Evolutionary conservation across 2,113 vertebrate genomes (phyloP).

Genomic region (Serilophus lunatus): DNA sequence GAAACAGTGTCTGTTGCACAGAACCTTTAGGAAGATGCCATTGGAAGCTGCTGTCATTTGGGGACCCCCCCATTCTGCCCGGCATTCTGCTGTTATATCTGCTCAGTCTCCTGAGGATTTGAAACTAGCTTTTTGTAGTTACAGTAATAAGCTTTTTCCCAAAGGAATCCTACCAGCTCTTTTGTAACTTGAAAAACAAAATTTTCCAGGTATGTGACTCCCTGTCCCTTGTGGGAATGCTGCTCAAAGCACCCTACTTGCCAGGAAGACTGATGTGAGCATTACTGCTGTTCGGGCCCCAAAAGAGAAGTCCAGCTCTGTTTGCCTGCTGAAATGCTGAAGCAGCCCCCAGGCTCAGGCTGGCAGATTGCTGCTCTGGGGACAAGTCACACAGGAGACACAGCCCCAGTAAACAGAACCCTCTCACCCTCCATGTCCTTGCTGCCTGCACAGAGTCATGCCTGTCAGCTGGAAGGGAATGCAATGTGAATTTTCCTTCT

Average conservation of each 20-base stretch:
- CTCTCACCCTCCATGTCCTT: neutral
- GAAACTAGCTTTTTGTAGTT: neutral
- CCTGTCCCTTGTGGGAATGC: neutral
- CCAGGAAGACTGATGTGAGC: neutral
- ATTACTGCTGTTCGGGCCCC: neutral
- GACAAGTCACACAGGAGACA: neutral
- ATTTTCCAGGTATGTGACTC: neutral
- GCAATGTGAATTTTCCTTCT: neutral
- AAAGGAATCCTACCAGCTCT: neutral
- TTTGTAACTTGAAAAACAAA: neutral
- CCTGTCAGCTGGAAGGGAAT: neutral
- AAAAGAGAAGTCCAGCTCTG: neutral
- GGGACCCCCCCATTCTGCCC: neutral
- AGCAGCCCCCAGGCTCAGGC: neutral
- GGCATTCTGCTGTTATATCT: neutral
- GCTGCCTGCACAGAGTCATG: neutral
- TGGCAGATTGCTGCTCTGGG: neutral
- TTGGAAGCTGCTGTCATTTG: neutral
- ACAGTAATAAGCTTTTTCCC: neutral
- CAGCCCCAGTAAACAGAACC: rapidly evolving
- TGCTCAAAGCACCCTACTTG: neutral
- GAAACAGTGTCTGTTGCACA: neutral
- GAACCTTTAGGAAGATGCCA: rapidly evolving
- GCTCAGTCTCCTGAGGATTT: neutral
- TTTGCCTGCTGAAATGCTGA: neutral